A percentile compares a stretch with the other conserved stretches of the same genome.
Conservation (phyloP, 2,888 invertebrate genomes). For the Disparrhopalites patrizii region DNA sequence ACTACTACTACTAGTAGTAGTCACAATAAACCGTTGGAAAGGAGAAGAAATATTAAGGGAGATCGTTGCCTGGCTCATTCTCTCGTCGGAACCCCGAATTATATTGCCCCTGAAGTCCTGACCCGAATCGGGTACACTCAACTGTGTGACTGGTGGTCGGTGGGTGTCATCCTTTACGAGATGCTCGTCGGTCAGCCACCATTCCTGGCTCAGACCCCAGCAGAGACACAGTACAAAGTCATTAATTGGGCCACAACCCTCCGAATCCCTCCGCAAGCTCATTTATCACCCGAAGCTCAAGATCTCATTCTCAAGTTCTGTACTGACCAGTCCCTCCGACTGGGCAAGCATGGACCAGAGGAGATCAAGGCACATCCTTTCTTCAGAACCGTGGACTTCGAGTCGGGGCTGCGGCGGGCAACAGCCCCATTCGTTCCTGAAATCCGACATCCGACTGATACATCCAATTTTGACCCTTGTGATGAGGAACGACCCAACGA, state of each 20-base stretch:
- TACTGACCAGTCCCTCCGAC: slow-evolving; percentile 19
- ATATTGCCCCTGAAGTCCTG: slow-evolving; percentile 96
- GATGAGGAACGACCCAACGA: slow-evolving; percentile 78
- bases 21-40: slow-evolving; percentile 61
- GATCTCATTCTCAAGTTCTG: slow-evolving; percentile 29
- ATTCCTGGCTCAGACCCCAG: slow-evolving; percentile 87
- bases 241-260: slow-evolving; percentile 94
- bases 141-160: slow-evolving; percentile 97
- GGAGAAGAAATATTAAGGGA: slow-evolving; percentile 77
- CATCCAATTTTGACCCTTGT: slow-evolving; percentile 96
- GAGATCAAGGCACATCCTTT: slow-evolving; percentile 41
- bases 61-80: slow-evolving; percentile 95
- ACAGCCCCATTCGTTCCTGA: slow-evolving; percentile 91
- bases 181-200: slow-evolving; percentile 99
- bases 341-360: slow-evolving; percentile 38
- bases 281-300: slow-evolving; percentile 72
- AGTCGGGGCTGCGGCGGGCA: slow-evolving; percentile 66
- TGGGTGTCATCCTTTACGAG: slow-evolving; percentile 97
- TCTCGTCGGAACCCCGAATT: slow-evolving; percentile 97
- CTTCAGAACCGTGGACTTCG: slow-evolving; percentile 37
- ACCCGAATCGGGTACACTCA: slow-evolving; percentile 89
- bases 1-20: no score
- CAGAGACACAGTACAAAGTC: slow-evolving; percentile 96
- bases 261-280: slow-evolving; percentile 83
- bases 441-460: slow-evolving; percentile 93